Evolutionary conservation across 2,888 invertebrate genomes (phyloP).

Genomic region (Volucella zonaria): DNA sequence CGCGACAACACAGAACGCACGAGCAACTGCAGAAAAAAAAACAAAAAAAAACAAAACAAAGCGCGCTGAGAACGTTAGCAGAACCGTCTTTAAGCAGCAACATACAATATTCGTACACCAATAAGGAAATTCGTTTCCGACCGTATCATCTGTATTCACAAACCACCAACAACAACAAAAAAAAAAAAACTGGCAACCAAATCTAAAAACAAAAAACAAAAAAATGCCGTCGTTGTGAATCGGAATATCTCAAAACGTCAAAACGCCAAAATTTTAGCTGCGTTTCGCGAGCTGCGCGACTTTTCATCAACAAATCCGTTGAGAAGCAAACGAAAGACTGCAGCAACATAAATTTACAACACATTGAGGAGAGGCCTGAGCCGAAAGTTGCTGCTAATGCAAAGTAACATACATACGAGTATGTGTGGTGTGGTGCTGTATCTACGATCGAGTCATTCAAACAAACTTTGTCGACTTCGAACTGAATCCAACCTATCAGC

Average conservation of each 20-base stretch:
- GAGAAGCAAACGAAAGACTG: conserved; percentile 70
- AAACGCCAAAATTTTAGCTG: conserved; percentile 15
- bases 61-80: conserved; percentile 10
- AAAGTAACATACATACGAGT: too few relatives aligned
- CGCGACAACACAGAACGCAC: conserved; percentile 38
- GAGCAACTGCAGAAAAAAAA: conserved; percentile 31
- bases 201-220: conserved; percentile 14
- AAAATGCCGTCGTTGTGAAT: conserved; percentile 4
- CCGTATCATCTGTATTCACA: conserved; percentile 24
- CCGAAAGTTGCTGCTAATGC: conserved; percentile 49
- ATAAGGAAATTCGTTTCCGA: conserved; percentile 70
- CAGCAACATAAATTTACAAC: conserved; percentile 64
- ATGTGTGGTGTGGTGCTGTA: not conserved
- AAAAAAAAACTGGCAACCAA: conserved; percentile 30
- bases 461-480: conserved; percentile 53
- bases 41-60: too few relatives aligned
- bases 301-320: conserved; percentile 54
- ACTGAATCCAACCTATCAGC: conserved; percentile 50
- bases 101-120: conserved; percentile 20
- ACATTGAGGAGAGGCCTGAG: conserved; percentile 45
- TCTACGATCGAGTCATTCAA: conserved; percentile 67
- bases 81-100: conserved; percentile 10
- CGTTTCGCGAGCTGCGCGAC: conserved; percentile 62
- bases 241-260: conserved; percentile 31
- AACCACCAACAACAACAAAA: conserved; percentile 13